Evolutionary conservation across 2,113 vertebrate species (phyloP).

Genomic region (Rhabdornis inornatus): DNA sequence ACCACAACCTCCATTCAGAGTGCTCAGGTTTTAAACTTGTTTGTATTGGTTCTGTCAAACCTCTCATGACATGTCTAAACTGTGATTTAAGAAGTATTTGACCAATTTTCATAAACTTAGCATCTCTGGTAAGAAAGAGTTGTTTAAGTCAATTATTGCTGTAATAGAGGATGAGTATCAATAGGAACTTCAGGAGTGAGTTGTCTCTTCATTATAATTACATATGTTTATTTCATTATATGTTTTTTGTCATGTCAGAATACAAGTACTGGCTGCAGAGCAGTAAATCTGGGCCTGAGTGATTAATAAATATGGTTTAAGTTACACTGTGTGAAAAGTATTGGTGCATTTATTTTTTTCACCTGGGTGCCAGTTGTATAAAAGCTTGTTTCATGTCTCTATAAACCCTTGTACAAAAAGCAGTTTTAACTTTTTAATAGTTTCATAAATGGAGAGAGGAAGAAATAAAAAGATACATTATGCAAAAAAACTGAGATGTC

Average conservation of each 20-base stretch:
- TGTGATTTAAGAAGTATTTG: neutral
- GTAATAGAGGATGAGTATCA: neutral
- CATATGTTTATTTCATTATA: slow-evolving; percentile 9
- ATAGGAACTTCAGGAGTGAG: neutral
- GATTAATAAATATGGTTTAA: neutral
- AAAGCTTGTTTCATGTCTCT: neutral
- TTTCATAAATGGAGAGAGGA: neutral
- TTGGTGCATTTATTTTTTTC: neutral
- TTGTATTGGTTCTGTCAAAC: neutral
- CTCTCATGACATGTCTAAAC: neutral
- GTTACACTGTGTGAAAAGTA: neutral
- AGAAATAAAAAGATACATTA: slow-evolving; percentile 16
- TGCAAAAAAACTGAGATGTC: neutral
- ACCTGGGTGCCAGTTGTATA: neutral
- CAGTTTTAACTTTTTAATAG: neutral
- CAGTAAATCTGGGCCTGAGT: neutral
- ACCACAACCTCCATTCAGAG: neutral
- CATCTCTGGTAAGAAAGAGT: neutral
- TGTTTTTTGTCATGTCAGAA: neutral
- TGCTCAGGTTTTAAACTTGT: neutral
- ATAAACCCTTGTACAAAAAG: neutral
- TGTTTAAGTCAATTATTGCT: neutral
- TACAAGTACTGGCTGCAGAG: neutral
- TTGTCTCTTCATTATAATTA: neutral
- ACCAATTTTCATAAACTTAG: neutral